Evolutionary conservation across 2,888 invertebrate genomes (phyloP), one percentile per base, ranked within the genome.

Genomic region (Homarus gammarus): DNA sequence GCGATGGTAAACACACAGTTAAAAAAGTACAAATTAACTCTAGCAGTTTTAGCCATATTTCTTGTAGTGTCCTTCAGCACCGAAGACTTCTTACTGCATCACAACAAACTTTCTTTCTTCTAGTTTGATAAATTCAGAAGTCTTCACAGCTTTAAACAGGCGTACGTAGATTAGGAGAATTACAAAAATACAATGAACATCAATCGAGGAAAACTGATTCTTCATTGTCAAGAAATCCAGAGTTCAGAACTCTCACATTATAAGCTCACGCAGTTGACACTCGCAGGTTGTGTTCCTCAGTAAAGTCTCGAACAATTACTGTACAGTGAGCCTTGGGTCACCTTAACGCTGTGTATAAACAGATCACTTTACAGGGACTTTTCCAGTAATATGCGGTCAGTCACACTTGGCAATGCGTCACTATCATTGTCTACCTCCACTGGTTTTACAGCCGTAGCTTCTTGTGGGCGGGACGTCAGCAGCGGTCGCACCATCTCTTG

Each of bases 11-110:
- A 77, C 49, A 31, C 33, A 31, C 1, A 77, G 27, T 49, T 77
- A 77, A 77, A 49, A 77, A 77, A 77, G 44, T 77, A 77, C 51
- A 77, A 49, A 49, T 77, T 77, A 77, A 77, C 49, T 22, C 77
- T 77, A 77, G 44, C 12, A 18, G 3, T 56, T 56, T 56, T 3
- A 56, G 56, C 2, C 40, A 38, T 73, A n/a, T 22, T 73, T 73
- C 38, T 73, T 1, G 8, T 73, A 15, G 1, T 38, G n/a, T 73
- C 56, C 22, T 36, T 73, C 36, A 73, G 73, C 38, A 22, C 38
- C 38, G 27, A 73, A 27, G 12, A 15, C 12, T 56, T 22, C 56
- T 8, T 3, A 56, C 8, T 33, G 72, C 72, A 72, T 72, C 72
- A 31, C 72, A 70, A 70, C 5, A 18, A 10, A 8, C 6, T 31